Percentiles rank a stretch among this genome's conserved stretches.
These are phyloP conservation scores for Lumbricus terrestris DNA, from an alignment of 2,888 invertebrate species.

Conservation along the genomic window DNA sequence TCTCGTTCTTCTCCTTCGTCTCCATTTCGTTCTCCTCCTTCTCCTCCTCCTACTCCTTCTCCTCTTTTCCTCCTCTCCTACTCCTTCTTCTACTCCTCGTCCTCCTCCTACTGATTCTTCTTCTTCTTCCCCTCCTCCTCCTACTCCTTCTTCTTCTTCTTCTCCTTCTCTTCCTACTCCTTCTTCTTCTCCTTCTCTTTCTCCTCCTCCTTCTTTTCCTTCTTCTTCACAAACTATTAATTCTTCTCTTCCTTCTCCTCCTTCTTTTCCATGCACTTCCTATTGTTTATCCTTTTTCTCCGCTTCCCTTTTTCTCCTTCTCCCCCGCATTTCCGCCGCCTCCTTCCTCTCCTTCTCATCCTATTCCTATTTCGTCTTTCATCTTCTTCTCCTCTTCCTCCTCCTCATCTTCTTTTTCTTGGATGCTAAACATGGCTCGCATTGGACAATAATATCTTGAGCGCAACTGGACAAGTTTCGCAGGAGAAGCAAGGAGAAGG, in stretches of 20 bases:
- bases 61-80: not conserved
- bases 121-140: not conserved
- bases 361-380: not conserved
- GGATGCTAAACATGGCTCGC: too few relatives aligned
- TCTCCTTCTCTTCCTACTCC: not conserved
- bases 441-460: too few relatives aligned
- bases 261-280: not conserved
- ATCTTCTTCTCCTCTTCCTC: not conserved
- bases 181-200: too few relatives aligned
- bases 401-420: not conserved
- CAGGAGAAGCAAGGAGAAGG: too few relatives aligned
- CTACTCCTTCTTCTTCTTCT: not conserved
- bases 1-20: not conserved
- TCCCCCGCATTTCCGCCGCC: too few relatives aligned
- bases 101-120: too few relatives aligned
- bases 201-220: not conserved
- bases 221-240: too few relatives aligned
- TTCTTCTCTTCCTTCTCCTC: not conserved
- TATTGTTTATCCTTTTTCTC: not conserved
- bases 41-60: too few relatives aligned
- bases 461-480: too few relatives aligned
- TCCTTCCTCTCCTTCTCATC: not conserved
- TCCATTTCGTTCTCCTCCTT: not conserved
- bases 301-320: not conserved
- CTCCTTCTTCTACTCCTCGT: not conserved